Conservation (phyloP, 2,888 invertebrate genomes). For the Aleiodes testaceus region DNA sequence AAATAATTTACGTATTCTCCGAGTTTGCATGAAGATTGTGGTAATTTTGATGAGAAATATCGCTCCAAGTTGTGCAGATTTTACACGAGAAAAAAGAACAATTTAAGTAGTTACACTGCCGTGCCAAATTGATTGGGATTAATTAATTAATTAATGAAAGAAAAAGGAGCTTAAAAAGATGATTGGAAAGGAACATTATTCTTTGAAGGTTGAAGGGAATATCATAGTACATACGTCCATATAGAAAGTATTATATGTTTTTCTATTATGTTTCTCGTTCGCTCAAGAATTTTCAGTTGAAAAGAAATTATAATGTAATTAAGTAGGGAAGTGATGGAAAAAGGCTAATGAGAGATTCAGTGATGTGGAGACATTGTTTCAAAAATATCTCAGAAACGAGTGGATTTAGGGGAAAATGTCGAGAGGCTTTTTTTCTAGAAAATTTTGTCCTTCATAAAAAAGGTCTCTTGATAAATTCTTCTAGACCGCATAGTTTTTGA, state of each 20-base stretch:
- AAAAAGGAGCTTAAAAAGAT: slow-evolving; percentile 14
- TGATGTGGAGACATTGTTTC: too few species aligned
- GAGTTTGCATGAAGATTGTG: too few species aligned
- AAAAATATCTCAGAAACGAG: too few species aligned
- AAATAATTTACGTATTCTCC: too few species aligned
- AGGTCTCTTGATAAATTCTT: too few species aligned
- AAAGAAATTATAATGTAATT: neutral
- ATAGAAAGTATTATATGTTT: slow-evolving; percentile 37
- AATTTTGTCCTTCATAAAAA: too few species aligned
- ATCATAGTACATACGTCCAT: slow-evolving; percentile 33
- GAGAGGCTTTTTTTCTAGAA: too few species aligned
- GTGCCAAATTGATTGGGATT: slow-evolving; percentile 20
- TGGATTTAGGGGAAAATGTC: too few species aligned
- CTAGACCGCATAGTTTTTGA: too few species aligned
- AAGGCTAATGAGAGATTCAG: too few species aligned
- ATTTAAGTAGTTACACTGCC: slow-evolving; percentile 1
- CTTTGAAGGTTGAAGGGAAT: slow-evolving; percentile 16
- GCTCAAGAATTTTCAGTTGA: slow-evolving; percentile 14
- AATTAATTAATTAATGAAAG: neutral
- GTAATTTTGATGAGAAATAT: neutral
- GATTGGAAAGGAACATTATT: neutral
- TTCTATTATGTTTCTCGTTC: slow-evolving; percentile 19
- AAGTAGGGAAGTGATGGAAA: neutral
- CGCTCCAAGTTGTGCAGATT: slow-evolving; percentile 1
- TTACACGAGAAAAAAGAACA: neutral